Conservation (phyloP, 2,888 invertebrate genomes). For the Tholera decimalis region DNA sequence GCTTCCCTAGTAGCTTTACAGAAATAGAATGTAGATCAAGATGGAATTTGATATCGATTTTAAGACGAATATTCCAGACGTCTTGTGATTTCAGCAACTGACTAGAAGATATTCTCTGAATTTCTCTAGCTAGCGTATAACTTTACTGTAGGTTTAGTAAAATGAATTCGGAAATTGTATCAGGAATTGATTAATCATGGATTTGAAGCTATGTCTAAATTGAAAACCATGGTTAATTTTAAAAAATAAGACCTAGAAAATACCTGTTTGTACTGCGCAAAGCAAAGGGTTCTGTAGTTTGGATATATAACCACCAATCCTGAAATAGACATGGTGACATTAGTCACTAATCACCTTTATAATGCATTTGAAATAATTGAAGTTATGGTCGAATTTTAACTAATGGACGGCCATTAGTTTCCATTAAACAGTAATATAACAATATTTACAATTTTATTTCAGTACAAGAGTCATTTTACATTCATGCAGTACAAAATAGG, state of each 20-base stretch:
- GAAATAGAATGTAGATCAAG: constrained; percentile 28
- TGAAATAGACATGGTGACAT: not conserved
- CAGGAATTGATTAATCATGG: not conserved
- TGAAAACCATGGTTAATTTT: not conserved
- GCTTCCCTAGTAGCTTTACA: not conserved
- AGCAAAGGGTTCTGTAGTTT: not conserved
- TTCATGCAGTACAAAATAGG: not conserved
- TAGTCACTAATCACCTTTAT: too few relatives aligned
- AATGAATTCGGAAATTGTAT: not conserved
- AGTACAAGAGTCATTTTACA: not conserved
- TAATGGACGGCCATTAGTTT: rapidly evolving
- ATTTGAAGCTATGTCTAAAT: not conserved
- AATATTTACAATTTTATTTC: not conserved
- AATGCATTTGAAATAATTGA: too few relatives aligned
- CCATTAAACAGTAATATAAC: not conserved
- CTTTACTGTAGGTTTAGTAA: not conserved
- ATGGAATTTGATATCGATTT: constrained; percentile 23
- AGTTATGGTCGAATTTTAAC: too few relatives aligned
- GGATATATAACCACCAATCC: not conserved
- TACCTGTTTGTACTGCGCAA: not conserved
- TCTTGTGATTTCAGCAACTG: constrained; percentile 15
- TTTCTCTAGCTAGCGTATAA: not conserved
- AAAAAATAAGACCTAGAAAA: not conserved
- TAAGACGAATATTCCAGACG: constrained; percentile 20
- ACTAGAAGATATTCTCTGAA: constrained; percentile 20